Evolutionary conservation across 2,888 invertebrate genomes (phyloP).

Genomic region (Spialia ferax): DNA sequence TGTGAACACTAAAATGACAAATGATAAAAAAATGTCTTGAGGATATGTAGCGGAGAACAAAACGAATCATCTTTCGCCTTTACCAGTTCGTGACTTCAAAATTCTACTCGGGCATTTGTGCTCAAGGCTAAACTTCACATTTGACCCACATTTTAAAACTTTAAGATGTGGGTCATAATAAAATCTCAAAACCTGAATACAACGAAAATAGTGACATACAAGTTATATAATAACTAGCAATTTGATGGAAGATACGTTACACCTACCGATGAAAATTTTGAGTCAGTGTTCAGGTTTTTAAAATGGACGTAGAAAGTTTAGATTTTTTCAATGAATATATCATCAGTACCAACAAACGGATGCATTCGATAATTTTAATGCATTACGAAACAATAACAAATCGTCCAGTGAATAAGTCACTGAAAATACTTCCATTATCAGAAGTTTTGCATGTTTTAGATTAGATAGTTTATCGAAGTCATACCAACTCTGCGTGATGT

Average conservation of each 20-base stretch:
- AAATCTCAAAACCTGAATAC: not conserved
- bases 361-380: not conserved
- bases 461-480: slow-evolving; percentile 25
- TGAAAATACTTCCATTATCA: slow-evolving; percentile 26
- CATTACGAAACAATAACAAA: slow-evolving; percentile 26
- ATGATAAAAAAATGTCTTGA: not conserved
- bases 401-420: not conserved
- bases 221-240: too few species aligned
- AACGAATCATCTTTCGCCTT: slow-evolving; percentile 4
- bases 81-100: slow-evolving; percentile 3
- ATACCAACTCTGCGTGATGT: slow-evolving; percentile 15
- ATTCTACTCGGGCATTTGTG: not conserved
- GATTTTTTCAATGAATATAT: too few species aligned
- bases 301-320: too few species aligned
- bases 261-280: too few species aligned
- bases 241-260: too few species aligned
- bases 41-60: not conserved
- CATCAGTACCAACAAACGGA: too few species aligned
- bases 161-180: slow-evolving; percentile 1
- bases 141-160: too few species aligned
- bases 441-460: slow-evolving; percentile 29
- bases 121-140: not conserved
- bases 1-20: too few species aligned
- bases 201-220: not conserved
- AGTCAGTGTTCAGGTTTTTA: too few species aligned